Evolutionary conservation across 2,113 vertebrate species (phyloP), one percentile per base, ranked within the genome.

Genomic region (Rhombomys opimus): DNA sequence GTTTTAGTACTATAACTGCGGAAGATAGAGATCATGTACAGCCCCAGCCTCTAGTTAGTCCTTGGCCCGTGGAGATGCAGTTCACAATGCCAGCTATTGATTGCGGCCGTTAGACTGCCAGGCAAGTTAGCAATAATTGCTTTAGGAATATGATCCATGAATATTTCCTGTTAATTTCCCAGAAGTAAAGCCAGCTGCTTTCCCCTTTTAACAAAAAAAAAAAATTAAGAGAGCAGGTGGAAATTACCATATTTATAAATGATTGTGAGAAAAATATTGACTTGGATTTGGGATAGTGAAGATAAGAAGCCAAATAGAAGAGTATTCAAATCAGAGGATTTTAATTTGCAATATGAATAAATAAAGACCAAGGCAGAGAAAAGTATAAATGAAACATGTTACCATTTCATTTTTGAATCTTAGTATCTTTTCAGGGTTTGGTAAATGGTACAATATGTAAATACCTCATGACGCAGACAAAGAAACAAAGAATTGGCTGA

Each of bases 131-230:
- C 84, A 97, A 77, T n/a, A 4, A 87, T 96, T 92, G 97, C 91
- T 92, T 98, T 95, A 97, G 65, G 93, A 95, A 97, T 97, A 80
- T 85, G 91, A 94, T 84, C 87, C 80, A 84, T 98, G 95, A 90
- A 94, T 98, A 91, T 91, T 88, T 94, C 54, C 73, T n/a, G 89
- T 95, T 88, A 98, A 85, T 91, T 96, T 95, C 97, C 97, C 95
- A 93, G 82, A 97, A 97, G 94, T 63, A 50, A 93, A 93, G 76
- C 76, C 57, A 97, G 27, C 84, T 98, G 84, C 81, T 96, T 91
- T 93, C 63, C 18, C 95, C 52, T 96, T 76, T 94, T 52, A 96
- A 92, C n/a, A 68, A 96, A 95, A 23, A 68, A 96, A 95, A 23
- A 65, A 88, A 77, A 65, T 23, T 92, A 90, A 95, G 35, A 93